Percentiles rank a stretch among this genome's conserved stretches.
Evolutionary conservation across 2,797 vertebrate species (phyloP).

Genomic region (Gymnopithys bicolor): DNA sequence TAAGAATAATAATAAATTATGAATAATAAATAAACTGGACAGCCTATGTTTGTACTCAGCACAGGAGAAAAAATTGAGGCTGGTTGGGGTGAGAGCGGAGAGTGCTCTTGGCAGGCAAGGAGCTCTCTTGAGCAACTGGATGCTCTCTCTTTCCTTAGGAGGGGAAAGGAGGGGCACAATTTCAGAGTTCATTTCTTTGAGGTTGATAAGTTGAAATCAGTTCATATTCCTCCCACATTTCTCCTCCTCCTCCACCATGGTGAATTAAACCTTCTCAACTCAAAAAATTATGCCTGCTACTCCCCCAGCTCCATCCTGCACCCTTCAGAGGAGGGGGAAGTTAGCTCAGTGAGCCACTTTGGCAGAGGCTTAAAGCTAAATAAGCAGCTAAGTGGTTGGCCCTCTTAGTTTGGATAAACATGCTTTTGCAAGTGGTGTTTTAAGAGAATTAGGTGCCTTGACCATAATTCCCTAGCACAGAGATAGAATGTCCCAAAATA

Average conservation of each 20-base stretch:
- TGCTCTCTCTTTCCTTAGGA: background rate
- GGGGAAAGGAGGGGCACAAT: background rate
- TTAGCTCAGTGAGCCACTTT: background rate
- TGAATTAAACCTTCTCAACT: constrained; percentile 14
- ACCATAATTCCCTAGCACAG: background rate
- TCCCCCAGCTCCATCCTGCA: background rate
- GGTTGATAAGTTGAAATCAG: constrained; percentile 36
- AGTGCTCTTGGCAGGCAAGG: accelerated
- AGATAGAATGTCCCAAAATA: background rate
- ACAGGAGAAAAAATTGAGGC: background rate
- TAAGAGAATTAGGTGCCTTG: background rate
- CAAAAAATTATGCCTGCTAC: background rate
- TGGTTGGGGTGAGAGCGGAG: background rate
- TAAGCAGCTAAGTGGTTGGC: background rate
- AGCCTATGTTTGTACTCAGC: accelerated
- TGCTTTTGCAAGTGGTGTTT: background rate
- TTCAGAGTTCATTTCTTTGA: constrained; percentile 22
- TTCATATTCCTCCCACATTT: constrained; percentile 52
- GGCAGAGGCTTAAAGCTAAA: background rate
- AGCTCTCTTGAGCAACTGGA: background rate
- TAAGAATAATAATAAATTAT: background rate
- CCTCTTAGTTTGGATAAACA: background rate
- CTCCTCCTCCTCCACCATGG: background rate
- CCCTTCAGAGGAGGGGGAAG: background rate
- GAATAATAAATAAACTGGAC: background rate